Evolutionary conservation across 1,140 invertebrate species (phyloP), one percentile per base, ranked within the genome.

Genomic region (Brachionus rubens): DNA sequence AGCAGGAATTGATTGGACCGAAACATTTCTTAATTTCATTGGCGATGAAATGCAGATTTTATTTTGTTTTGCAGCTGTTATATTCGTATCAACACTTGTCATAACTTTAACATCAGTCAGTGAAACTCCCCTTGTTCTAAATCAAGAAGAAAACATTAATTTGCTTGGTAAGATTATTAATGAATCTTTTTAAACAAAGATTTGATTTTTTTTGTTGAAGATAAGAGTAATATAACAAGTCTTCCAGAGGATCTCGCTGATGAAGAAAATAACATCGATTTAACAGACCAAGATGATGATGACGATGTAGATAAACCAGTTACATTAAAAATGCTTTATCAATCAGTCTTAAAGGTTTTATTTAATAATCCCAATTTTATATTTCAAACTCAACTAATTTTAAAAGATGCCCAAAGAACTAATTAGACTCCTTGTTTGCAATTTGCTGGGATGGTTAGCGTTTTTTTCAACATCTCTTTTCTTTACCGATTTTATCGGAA

Each of bases 1-100:
- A 14, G 85, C 85, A 9, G 85, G 86, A 28, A 77, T 87, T n/a
- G 83, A 87, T 67, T 87, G 87, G 87, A 82, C 81, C 14, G 65
- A 79, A 14, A 75, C 48, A 9, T 54, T 54, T 28, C 43, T 85
- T 24, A 47, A 9, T 21, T 75, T 33, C 19, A 16, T 28, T 52
- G 72, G 72, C 47, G 50, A 54, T 10, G 72, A 75, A 30, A 43
- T 21, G 30, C 48, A 54, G 26, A 75, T 75, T 41, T 46, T 75
- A 40, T 75, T 75, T 75, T 30, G 6, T 3, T 41, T 75, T 75
- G 72, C 72, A 30, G 28, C 14, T 9, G 30, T 54, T 30, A 54
- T 75, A 30, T 56, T 75, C 33, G 5, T 59, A 4, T 10, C 28
- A 43, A 47, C 41, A 19, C 48, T 54, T n/a, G n/a, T 75, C 6